phyloP scores from a whole-genome alignment of 2,797 vertebrate species.

The Syngnathus acus region DNA sequence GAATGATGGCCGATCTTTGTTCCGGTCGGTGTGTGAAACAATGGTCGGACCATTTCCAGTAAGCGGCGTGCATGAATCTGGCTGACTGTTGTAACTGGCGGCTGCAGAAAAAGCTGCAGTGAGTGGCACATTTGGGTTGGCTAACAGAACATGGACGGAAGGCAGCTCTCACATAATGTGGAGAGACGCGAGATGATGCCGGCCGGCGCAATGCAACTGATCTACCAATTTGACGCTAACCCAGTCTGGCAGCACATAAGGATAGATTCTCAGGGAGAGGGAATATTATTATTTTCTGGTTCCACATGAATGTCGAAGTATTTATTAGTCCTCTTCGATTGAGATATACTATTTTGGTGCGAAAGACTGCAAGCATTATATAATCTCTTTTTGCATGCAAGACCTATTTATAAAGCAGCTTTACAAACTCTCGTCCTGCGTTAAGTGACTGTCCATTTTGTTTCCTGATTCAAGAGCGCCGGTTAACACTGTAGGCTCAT shows the following conservation, averaged over 20 bases:
- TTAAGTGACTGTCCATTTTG: neutral
- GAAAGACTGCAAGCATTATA: neutral
- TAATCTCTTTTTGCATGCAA: slow-evolving; percentile 7
- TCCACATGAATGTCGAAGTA: neutral
- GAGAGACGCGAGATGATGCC: slow-evolving; percentile 19
- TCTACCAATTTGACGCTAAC: slow-evolving; percentile 39
- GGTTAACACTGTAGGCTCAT: neutral
- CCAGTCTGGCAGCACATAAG: slow-evolving; percentile 25
- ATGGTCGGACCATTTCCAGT: slow-evolving; percentile 26
- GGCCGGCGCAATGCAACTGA: slow-evolving; percentile 35
- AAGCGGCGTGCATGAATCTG: slow-evolving; percentile 17
- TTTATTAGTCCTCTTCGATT: neutral
- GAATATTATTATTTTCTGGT: neutral
- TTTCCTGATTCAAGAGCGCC: neutral
- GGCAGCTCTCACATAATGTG: slow-evolving; percentile 43
- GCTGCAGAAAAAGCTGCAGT: slow-evolving; percentile 52
- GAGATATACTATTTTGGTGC: neutral
- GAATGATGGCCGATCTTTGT: slow-evolving; percentile 12
- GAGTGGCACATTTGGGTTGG: slow-evolving; percentile 52
- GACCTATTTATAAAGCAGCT: slow-evolving; percentile 1
- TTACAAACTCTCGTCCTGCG: neutral
- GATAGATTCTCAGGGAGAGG: slow-evolving; percentile 1
- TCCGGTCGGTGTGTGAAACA: slow-evolving; percentile 14
- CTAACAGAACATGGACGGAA: slow-evolving; percentile 31
- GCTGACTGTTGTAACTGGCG: slow-evolving; percentile 35